Evolutionary conservation across 2,888 invertebrate genomes (phyloP).

Genomic region (Troilus luridus): DNA sequence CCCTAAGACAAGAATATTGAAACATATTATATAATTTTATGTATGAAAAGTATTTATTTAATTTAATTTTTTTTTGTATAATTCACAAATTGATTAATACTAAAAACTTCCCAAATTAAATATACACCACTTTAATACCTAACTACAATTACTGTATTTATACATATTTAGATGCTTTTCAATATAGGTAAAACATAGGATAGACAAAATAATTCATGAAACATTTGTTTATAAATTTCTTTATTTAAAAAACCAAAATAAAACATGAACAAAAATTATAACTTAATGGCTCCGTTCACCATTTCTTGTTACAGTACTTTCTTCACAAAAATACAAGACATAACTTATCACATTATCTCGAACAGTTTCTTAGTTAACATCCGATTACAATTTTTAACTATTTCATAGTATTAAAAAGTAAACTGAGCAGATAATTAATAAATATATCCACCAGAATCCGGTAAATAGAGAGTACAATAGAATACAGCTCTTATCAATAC

Average conservation of each 20-base stretch:
- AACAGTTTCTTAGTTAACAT: background rate
- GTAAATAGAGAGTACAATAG: background rate
- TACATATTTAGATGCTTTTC: no score
- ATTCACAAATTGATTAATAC: no score
- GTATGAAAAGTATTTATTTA: no score
- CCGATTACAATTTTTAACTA: background rate
- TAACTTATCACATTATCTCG: background rate
- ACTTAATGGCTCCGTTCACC: background rate
- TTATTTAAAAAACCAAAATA: constrained; percentile 5
- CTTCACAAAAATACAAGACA: constrained; percentile 11
- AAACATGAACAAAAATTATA: constrained; percentile 8
- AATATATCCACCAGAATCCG: background rate
- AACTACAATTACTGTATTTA: no score
- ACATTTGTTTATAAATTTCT: background rate
- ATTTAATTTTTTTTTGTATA: no score
- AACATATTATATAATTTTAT: no score
- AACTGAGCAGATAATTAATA: constrained; percentile 11
- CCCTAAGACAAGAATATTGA: no score
- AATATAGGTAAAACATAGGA: background rate
- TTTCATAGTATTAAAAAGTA: background rate
- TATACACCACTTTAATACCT: no score
- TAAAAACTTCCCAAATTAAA: no score
- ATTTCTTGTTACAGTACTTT: background rate
- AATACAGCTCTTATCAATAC: background rate
- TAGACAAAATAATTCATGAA: background rate